These are phyloP conservation scores for Morpho achilles DNA, from an alignment of 2,888 invertebrate species.

Conservation along the genomic window DNA sequence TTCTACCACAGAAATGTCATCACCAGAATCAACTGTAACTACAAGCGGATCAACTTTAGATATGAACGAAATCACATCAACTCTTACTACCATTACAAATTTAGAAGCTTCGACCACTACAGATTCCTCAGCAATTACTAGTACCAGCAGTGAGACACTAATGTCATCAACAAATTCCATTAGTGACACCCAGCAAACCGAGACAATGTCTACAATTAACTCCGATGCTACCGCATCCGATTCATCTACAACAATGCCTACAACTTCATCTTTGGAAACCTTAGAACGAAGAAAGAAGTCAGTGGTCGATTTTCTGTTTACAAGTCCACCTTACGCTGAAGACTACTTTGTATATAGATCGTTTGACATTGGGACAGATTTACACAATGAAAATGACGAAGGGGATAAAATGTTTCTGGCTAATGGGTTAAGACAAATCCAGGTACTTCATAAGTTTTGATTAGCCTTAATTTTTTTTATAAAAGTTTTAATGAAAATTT, in stretches of 20 bases:
- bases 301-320: conserved; percentile 62
- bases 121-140: conserved; percentile 11
- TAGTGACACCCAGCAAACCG: conserved; percentile 18
- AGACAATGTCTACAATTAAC: conserved; percentile 15
- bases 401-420: conserved; percentile 59
- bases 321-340: conserved; percentile 57
- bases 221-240: conserved; percentile 14
- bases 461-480: too few species aligned
- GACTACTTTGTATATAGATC: conserved; percentile 60
- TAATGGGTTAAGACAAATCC: conserved; percentile 63
- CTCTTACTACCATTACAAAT: conserved; percentile 6
- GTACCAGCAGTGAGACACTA: conserved; percentile 14
- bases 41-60: conserved; percentile 21
- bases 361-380: conserved; percentile 52
- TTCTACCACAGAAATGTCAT: background rate
- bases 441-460: conserved; percentile 38
- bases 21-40: conserved; percentile 9
- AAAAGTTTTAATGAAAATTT: too few species aligned
- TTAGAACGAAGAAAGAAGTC: conserved; percentile 63
- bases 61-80: conserved; percentile 16
- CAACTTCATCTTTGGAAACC: conserved; percentile 47
- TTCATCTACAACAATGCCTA: conserved; percentile 29
- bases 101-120: background rate
- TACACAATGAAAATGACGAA: conserved; percentile 38
- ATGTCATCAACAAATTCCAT: conserved; percentile 15